phyloP scores from a whole-genome alignment of 92 coral and sea anemone genomes.

The Nematostella vectensis region DNA sequence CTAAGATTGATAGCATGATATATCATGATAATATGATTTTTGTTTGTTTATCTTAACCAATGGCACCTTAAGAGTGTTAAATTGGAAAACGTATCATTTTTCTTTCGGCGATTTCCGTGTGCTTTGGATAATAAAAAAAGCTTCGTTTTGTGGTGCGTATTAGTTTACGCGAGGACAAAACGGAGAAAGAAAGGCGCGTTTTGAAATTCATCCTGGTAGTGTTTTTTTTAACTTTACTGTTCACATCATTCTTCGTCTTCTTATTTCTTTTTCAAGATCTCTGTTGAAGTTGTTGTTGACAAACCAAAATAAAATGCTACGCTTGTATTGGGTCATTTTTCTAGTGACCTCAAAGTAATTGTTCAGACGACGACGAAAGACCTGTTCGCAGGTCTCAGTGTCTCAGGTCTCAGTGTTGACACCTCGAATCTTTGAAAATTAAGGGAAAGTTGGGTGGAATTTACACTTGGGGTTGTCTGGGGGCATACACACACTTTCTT shows the following conservation, averaged over 20 bases:
- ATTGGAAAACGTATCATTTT: no score
- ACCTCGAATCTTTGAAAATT: conserved; percentile 33
- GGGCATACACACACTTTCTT: conserved; percentile 58
- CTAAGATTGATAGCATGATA: no score
- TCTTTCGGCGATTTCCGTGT: no score
- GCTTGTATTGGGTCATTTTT: conserved; percentile 49
- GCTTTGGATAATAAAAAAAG: no score
- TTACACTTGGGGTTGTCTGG: conserved; percentile 40
- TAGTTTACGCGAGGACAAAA: no score
- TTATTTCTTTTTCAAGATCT: conserved; percentile 34
- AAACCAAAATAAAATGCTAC: conserved; percentile 44
- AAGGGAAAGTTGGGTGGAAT: conserved; percentile 41
- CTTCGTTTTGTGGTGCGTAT: no score
- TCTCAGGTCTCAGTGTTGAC: conserved; percentile 58
- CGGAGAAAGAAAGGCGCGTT: no score
- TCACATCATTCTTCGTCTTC: conserved; percentile 13
- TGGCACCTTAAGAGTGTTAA: no score
- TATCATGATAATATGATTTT: no score
- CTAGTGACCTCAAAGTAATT: conserved; percentile 42
- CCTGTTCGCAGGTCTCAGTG: conserved; percentile 65
- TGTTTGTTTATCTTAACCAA: no score
- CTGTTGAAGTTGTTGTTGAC: conserved; percentile 47
- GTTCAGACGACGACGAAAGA: conserved; percentile 51
- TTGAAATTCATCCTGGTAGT: no score
- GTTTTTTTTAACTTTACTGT: no score